These are phyloP conservation scores for Leistus spinibarbis DNA, from an alignment of 2,888 invertebrate genomes.

Conservation along the genomic window DNA sequence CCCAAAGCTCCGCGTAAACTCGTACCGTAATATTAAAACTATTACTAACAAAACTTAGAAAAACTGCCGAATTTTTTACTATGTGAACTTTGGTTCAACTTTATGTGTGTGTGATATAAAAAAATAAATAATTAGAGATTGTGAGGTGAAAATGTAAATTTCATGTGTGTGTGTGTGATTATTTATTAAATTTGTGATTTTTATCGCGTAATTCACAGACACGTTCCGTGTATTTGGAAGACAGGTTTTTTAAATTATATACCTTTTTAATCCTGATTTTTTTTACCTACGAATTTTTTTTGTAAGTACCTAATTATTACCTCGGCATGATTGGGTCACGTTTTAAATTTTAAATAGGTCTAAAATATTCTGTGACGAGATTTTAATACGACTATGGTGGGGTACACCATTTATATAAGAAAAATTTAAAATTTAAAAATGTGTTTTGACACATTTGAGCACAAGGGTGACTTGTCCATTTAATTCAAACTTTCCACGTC, in stretches of 20 bases:
- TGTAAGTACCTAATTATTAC: background rate
- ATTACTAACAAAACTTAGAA: background rate
- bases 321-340: background rate
- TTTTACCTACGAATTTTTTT: background rate
- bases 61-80: background rate
- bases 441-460: too few species aligned
- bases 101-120: background rate
- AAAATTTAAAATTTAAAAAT: too few species aligned
- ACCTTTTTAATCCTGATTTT: too few species aligned
- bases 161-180: background rate
- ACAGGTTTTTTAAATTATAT: background rate
- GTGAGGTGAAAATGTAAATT: background rate
- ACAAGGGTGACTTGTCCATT: too few species aligned
- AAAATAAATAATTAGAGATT: background rate
- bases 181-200: background rate
- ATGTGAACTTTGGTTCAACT: background rate
- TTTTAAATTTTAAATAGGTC: background rate
- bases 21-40: background rate
- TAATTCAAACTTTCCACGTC: too few species aligned
- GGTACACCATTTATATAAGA: too few species aligned
- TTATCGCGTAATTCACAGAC: background rate
- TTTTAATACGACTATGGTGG: background rate
- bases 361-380: background rate
- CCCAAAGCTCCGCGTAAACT: constrained; percentile 8
- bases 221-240: background rate